Evolutionary conservation across 2,888 invertebrate species (phyloP).

Genomic region (Herminia tarsipennalis): DNA sequence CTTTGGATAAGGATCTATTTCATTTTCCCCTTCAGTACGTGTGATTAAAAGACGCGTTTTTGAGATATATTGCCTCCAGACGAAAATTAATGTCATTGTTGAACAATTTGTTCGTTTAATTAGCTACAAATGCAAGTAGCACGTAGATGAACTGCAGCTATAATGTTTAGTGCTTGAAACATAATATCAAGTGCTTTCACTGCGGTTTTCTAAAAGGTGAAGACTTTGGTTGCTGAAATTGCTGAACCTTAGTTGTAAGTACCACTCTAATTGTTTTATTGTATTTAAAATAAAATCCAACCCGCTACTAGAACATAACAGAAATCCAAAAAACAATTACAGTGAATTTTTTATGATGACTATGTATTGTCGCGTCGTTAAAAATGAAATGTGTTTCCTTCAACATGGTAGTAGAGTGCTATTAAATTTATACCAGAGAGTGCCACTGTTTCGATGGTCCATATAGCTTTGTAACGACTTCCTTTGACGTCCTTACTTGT

Average conservation of each 20-base stretch:
- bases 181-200: no score
- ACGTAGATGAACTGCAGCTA: no score
- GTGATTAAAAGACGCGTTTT: no score
- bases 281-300: constrained; percentile 5
- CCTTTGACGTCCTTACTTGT: constrained; percentile 58
- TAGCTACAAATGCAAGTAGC: no score
- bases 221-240: no score
- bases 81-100: no score
- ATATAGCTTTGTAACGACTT: constrained; percentile 70
- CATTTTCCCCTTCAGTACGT: constrained; percentile 9
- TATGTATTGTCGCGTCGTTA: constrained; percentile 63
- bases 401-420: constrained; percentile 61
- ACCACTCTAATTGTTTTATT: no score
- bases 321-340: constrained; percentile 3
- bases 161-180: no score
- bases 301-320: background rate
- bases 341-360: constrained; percentile 23
- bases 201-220: no score
- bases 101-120: no score
- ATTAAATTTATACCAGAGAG: constrained; percentile 69
- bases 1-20: constrained; percentile 15
- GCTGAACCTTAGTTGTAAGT: no score
- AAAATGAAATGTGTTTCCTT: constrained; percentile 72
- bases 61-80: no score
- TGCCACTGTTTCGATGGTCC: constrained; percentile 58